Evolutionary conservation across 1,140 invertebrate genomes (phyloP), one percentile per base, ranked within the genome.

Genomic region (Dermatophagoides farinae): DNA sequence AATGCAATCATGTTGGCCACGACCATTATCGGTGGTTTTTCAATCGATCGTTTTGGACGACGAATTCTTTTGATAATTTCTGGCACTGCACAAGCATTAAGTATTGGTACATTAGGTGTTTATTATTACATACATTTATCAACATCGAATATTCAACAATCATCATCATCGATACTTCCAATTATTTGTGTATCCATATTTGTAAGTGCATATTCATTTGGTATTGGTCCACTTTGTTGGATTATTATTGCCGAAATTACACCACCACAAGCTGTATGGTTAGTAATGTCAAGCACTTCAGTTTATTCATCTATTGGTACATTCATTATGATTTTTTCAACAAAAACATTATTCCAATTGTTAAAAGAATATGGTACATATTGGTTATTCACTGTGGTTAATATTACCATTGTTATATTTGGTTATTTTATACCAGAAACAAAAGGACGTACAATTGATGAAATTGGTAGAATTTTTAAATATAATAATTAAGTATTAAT

Each of bases 161-260:
- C 31, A 31, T 31, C 31, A 31, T 31, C 31, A 41, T 57, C 53
- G 18, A 39, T 58, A 25, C 18, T 58, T 2, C 57, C 44, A 20
- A 41, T 78, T 0, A 79, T 78, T 0, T 77, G 75, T 6, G 62
- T 80, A 81, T 80, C 67, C 50, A n/a, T 70, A 37, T 20, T 65
- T 11, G 47, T 64, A 10, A 68, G 79, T 1, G 68, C 73, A 64
- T 80, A 79, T 68, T 82, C 61, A 70, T 75, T 65, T 79, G 84
- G 84, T 8, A 82, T 86, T 66, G 86, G 86, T 0, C 85, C 86
- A 0, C 71, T 90, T 16, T 84, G 85, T 0, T 88, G 86, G 85
- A 79, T 85, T 0, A 77, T 91, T 18, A 82, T 88, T 77, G 82
- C 73, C 31, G 72, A 68, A 91, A 71, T 78, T 88, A 64, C 84